A percentile compares a stretch with the other conserved stretches of the same genome.
Evolutionary conservation across 2,113 vertebrate genomes (phyloP).

Genomic region (Cryptomyrus ogoouensis): DNA sequence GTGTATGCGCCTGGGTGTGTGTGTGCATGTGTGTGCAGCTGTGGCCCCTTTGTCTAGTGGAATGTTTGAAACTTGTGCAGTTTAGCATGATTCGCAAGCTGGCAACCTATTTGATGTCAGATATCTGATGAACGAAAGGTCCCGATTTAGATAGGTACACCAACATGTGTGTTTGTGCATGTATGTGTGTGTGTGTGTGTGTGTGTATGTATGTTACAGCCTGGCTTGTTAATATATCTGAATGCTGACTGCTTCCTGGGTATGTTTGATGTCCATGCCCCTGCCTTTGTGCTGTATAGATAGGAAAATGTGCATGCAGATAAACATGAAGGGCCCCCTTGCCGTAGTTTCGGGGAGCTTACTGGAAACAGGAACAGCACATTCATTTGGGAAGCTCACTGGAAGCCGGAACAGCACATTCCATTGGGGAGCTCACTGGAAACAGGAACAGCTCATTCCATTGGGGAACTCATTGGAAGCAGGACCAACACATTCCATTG

Average conservation of each 20-base stretch:
- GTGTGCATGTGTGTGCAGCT: not conserved
- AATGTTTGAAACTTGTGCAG: not conserved
- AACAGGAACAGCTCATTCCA: no score
- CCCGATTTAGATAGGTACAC: no score
- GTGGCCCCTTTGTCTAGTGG: not conserved
- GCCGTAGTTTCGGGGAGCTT: not conserved
- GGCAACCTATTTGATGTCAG: constrained; percentile 36
- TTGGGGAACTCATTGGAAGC: no score
- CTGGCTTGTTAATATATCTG: not conserved
- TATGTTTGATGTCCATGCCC: constrained; percentile 38
- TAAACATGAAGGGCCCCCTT: not conserved
- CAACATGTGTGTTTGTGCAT: no score
- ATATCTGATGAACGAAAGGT: no score
- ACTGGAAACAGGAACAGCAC: not conserved
- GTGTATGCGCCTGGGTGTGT: not conserved
- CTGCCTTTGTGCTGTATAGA: constrained; percentile 28
- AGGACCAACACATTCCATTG: no score
- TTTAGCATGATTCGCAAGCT: constrained; percentile 18
- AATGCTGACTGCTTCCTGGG: not conserved
- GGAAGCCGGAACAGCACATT: not conserved
- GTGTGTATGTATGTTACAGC: no score
- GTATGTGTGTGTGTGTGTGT: no score
- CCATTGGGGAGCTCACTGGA: no score
- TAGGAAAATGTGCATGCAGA: not conserved
- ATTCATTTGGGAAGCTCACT: not conserved